phyloP scores from a whole-genome alignment of 2,113 vertebrate species.

The Sarotherodon lohbergeri region DNA sequence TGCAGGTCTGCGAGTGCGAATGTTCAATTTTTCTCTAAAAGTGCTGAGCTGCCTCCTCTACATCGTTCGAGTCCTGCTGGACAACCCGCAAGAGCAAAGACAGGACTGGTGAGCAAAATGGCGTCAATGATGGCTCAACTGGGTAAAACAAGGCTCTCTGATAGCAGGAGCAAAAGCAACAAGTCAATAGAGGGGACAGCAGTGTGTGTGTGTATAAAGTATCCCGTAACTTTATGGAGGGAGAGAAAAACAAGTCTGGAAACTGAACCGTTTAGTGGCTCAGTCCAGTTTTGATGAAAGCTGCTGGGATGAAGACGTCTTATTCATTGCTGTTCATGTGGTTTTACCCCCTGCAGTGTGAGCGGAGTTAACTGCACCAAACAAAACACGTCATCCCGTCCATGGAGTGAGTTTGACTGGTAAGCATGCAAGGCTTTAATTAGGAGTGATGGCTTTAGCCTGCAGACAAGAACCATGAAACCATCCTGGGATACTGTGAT shows the following conservation, averaged over 20 bases:
- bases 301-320: not conserved
- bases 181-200: conserved; percentile 11
- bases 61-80: conserved; percentile 79
- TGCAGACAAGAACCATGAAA: conserved; percentile 5
- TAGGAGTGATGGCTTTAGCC: conserved; percentile 18
- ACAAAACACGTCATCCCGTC: conserved; percentile 72
- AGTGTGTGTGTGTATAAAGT: not conserved
- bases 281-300: not conserved
- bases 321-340: not conserved
- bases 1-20: conserved; percentile 79
- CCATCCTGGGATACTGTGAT: not conserved
- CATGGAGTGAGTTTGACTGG: conserved; percentile 76
- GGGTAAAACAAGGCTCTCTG: conserved; percentile 1
- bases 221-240: not conserved
- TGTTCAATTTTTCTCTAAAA: conserved; percentile 83
- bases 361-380: conserved; percentile 73
- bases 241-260: not conserved
- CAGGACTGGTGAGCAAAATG: conserved; percentile 73
- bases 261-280: not conserved
- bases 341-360: conserved; percentile 39
- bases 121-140: not conserved
- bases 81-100: conserved; percentile 71
- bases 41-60: conserved; percentile 82
- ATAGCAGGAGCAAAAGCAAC: not conserved
- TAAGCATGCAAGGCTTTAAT: conserved; percentile 57